A percentile compares a stretch with the other conserved stretches of the same genome.
These are phyloP conservation scores for Python bivittatus DNA, from an alignment of 2,113 vertebrate genomes.

Conservation along the genomic window DNA sequence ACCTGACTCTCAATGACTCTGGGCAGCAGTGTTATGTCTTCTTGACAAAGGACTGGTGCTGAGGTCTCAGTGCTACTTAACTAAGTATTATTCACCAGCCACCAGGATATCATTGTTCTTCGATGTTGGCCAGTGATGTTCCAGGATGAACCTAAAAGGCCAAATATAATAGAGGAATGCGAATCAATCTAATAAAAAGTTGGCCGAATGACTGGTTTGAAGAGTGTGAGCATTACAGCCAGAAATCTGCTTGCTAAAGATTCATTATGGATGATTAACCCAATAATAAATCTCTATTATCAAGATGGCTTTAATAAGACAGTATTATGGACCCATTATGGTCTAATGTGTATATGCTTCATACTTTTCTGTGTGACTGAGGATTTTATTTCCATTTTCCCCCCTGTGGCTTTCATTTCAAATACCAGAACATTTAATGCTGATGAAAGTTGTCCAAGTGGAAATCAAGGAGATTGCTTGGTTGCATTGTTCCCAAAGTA, in stretches of 20 bases:
- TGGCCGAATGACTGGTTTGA: background rate
- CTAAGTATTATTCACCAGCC: background rate
- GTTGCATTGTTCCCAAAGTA: conserved; percentile 33
- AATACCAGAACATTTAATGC: conserved; percentile 6
- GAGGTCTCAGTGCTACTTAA: background rate
- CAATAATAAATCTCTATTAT: conserved; percentile 49
- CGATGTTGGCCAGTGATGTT: background rate
- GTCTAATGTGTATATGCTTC: conserved; percentile 7
- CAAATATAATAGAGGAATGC: background rate
- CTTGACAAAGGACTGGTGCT: background rate
- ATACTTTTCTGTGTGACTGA: conserved; percentile 1
- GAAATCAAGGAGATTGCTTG: conserved; percentile 33
- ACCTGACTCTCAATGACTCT: background rate
- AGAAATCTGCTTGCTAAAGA: conserved; percentile 43
- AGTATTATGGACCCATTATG: conserved; percentile 19
- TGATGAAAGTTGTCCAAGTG: conserved; percentile 31
- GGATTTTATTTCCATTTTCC: background rate
- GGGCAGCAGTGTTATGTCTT: background rate
- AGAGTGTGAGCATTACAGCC: conserved; percentile 30
- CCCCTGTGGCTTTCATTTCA: background rate
- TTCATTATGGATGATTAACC: conserved; percentile 41
- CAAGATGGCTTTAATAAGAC: conserved; percentile 46
- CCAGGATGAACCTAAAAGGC: background rate
- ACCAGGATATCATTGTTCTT: background rate
- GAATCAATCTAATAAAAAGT: background rate